A percentile compares a stretch with the other conserved stretches of the same genome.
Conservation (phyloP, 2,113 vertebrate species). For the Coregonus clupeaformis region DNA sequence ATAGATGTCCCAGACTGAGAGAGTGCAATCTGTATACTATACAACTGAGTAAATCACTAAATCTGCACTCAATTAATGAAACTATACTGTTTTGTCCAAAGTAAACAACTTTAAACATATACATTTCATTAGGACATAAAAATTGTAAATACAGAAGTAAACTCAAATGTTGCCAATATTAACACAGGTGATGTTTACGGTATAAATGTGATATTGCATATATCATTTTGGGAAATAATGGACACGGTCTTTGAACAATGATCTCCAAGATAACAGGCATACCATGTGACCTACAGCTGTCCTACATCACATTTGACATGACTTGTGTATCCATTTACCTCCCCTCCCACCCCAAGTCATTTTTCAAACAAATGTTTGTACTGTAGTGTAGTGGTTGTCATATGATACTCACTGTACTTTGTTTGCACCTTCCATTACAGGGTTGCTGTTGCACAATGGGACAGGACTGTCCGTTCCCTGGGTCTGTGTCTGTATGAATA, state of each 20-base stretch:
- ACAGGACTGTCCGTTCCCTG: not conserved
- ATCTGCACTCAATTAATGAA: not conserved
- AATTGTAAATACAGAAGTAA: too few species aligned
- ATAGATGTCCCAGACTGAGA: conserved; percentile 9
- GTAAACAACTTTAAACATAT: not conserved
- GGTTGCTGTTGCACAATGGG: not conserved
- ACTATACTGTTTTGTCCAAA: not conserved
- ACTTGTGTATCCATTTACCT: too few species aligned
- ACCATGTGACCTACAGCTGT: too few species aligned
- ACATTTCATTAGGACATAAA: not conserved
- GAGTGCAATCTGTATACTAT: not conserved
- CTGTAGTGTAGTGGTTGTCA: too few species aligned
- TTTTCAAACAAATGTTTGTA: too few species aligned
- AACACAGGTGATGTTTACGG: not conserved
- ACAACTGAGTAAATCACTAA: not conserved
- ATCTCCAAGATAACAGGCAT: too few species aligned
- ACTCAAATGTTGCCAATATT: too few species aligned
- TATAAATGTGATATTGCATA: too few species aligned
- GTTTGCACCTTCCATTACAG: not conserved
- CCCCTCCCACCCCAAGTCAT: too few species aligned
- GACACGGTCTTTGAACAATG: too few species aligned
- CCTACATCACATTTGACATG: too few species aligned
- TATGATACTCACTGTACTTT: not conserved
- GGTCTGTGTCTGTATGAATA: conserved; percentile 44
- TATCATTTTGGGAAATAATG: conserved; percentile 5